These are phyloP conservation scores for Miniopterus natalensis DNA, from an alignment of 2,113 vertebrate species.

Conservation along the genomic window DNA sequence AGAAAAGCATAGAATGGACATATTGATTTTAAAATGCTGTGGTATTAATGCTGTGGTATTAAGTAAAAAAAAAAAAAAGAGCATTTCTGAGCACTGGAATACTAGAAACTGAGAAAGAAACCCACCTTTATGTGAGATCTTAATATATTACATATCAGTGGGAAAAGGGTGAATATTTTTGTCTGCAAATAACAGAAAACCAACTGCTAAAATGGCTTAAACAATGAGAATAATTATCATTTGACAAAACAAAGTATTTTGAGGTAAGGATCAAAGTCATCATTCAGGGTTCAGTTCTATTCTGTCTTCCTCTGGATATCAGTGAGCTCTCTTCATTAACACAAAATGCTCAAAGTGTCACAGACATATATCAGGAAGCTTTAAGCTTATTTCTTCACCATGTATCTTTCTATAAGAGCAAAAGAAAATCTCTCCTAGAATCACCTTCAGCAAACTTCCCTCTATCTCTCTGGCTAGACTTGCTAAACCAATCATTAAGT, in stretches of 20 bases:
- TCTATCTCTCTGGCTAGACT: neutral
- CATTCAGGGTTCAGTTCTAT: neutral
- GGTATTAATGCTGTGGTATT: neutral
- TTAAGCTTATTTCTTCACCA: neutral
- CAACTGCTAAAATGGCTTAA: neutral
- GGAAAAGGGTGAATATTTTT: neutral
- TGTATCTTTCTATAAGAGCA: neutral
- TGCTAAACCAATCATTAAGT: neutral
- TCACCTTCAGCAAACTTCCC: neutral
- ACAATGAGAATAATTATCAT: neutral
- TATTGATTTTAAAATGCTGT: neutral
- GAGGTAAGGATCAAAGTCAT: neutral
- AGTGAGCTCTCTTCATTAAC: neutral
- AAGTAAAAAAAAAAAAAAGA: no score
- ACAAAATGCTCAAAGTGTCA: neutral
- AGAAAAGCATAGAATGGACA: neutral
- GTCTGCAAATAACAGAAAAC: slow-evolving; percentile 24
- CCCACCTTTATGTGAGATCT: neutral
- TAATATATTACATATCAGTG: neutral
- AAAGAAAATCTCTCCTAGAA: neutral
- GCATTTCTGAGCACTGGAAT: neutral
- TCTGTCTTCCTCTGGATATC: neutral
- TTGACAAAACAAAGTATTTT: neutral
- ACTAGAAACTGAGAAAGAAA: neutral
- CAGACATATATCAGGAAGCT: neutral